A percentile compares a stretch with the other conserved stretches of the same genome.
Evolutionary conservation across 2,888 invertebrate species (phyloP).

Genomic region (Autographa pulchrina): DNA sequence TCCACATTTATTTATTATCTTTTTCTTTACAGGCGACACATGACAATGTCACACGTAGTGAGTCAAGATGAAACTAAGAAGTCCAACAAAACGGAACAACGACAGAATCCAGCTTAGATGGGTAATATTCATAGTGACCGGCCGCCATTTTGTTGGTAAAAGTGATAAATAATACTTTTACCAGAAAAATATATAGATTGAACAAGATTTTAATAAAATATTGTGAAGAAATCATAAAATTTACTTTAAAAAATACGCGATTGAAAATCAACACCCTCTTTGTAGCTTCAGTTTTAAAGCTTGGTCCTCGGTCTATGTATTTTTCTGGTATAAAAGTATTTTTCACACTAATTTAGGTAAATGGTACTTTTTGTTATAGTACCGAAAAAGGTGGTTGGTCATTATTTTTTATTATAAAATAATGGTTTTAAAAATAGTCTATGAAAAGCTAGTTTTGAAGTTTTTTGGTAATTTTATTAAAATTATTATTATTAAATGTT

Average conservation of each 20-base stretch:
- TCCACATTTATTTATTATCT: conserved; percentile 5
- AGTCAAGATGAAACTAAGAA: conserved; percentile 56
- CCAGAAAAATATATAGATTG: neutral
- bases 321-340: neutral
- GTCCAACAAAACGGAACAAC: conserved; percentile 54
- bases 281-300: too few species aligned
- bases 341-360: neutral
- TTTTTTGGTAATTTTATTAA: conserved; percentile 56
- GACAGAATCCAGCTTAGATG: conserved; percentile 54
- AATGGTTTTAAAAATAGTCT: conserved; percentile 59
- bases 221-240: too few species aligned
- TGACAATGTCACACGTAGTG: conserved; percentile 76
- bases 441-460: conserved; percentile 60
- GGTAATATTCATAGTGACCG: conserved; percentile 38
- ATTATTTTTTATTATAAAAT: conserved; percentile 43
- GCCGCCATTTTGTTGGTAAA: conserved; percentile 48
- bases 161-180: conserved; percentile 5
- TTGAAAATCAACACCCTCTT: too few species aligned
- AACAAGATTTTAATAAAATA: too few species aligned
- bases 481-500: conserved; percentile 43
- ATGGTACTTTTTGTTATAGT: conserved; percentile 38
- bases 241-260: too few species aligned
- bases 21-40: conserved; percentile 76
- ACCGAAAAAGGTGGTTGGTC: conserved; percentile 53
- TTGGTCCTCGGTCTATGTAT: too few species aligned